Evolutionary conservation across 2,113 vertebrate species (phyloP), one percentile per base, ranked within the genome.

Genomic region (Equus przewalskii): DNA sequence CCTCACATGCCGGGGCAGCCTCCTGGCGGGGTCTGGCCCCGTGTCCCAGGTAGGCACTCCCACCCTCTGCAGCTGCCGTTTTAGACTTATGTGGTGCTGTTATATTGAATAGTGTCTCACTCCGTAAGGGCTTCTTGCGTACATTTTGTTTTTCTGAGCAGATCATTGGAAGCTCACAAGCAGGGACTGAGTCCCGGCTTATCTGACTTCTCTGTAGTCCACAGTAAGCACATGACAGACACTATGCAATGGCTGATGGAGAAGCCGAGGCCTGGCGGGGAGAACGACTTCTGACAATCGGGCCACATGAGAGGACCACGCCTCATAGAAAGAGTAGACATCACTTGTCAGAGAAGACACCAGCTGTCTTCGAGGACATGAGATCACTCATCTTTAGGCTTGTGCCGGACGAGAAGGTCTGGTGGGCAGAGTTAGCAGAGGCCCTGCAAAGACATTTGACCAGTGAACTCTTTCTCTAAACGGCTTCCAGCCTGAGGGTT

Each of bases 401-500:
- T 46, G 44, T 28, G 28, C 8, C 64, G 41, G 33, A 19, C 13
- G 7, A 11, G 19, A 16, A 33, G 51, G 33, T 26, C 89, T 56
- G 24, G 62, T 15, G 33, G 72, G 88, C 5, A 8, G 28, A 33
- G 46, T 9, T 4, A 13, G 64, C 24, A 24, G 54, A 44, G 36
- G n/a, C 41, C n/a, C n/a, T 21, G 1, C 26, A 11, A 12, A 54
- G 33, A 33, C 14, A 1, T 15, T 18, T 51, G 22, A 30, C n/a
- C 21, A 3, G 26, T 12, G 44, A 21, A 6, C 3, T 14, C 16
- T 76, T 67, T 21, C 62, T 36, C 54, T 10, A 6, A 3, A 0
- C 0, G 4, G 15, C 13, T 14, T n/a, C 18, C 15, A 21, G 36
- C 46, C 75, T n/a, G n/a, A 2, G 0, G 7, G 10, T 14, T 14